Evolutionary conservation across 2,113 vertebrate genomes (phyloP).

Genomic region (Bubalus kerabau): DNA sequence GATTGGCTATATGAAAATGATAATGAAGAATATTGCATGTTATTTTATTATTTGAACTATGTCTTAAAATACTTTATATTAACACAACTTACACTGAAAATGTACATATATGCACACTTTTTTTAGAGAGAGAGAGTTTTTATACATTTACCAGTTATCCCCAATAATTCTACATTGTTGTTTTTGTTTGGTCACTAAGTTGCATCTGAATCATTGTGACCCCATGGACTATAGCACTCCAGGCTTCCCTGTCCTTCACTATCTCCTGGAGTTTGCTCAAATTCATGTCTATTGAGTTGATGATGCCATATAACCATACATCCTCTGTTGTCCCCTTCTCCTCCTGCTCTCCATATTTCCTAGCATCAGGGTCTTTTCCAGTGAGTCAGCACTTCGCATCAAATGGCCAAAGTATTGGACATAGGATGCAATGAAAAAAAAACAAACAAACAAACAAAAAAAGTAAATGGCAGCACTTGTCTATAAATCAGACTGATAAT

Average conservation of each 20-base stretch:
- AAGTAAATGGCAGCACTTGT: neutral
- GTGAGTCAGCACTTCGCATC: neutral
- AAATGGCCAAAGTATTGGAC: neutral
- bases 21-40: neutral
- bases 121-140: neutral
- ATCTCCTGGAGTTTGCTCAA: neutral
- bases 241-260: neutral
- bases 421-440: neutral
- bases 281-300: neutral
- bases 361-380: neutral
- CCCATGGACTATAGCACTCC: neutral
- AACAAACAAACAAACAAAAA: neutral
- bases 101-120: neutral
- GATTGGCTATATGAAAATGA: neutral
- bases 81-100: neutral
- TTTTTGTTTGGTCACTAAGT: neutral
- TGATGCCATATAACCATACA: neutral
- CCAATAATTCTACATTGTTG: neutral
- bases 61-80: neutral
- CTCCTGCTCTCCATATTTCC: neutral
- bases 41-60: neutral
- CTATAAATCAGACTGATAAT: neutral
- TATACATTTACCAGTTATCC: neutral
- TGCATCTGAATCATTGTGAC: rapidly evolving
- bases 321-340: neutral